A percentile compares a stretch with the other conserved stretches of the same genome.
Evolutionary conservation across 2,888 invertebrate genomes (phyloP).

Genomic region (Drosophila greeni): DNA sequence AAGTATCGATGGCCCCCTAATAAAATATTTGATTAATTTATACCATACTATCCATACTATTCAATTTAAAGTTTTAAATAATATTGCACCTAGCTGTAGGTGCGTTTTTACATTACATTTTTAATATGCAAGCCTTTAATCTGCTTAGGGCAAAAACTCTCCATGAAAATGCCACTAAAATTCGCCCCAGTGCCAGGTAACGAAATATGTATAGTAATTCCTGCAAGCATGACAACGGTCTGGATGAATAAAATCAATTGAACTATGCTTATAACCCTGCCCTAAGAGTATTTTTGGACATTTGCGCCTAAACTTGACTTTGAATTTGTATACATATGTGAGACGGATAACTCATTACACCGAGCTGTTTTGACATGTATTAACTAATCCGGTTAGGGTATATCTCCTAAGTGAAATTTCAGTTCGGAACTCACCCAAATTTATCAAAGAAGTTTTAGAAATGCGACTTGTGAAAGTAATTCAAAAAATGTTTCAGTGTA

Average conservation of each 20-base stretch:
- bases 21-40: neutral
- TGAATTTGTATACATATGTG: neutral
- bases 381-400: neutral
- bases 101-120: too few species aligned
- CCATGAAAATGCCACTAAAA: neutral
- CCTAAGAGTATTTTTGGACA: slow-evolving; percentile 19
- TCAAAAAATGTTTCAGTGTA: slow-evolving; percentile 1
- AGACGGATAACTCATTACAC: neutral
- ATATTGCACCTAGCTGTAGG: too few species aligned
- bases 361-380: too few species aligned
- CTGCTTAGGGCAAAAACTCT: neutral
- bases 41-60: neutral
- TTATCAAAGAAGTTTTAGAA: neutral
- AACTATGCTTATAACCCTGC: neutral
- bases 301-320: slow-evolving; percentile 13
- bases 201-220: slow-evolving; percentile 21
- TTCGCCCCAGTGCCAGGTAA: slow-evolving; percentile 13
- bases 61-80: neutral
- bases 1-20: neutral
- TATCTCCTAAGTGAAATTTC: neutral
- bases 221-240: neutral
- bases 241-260: slow-evolving; percentile 22
- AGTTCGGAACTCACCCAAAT: neutral
- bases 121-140: too few species aligned
- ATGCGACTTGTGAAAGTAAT: neutral